These are phyloP conservation scores for Pseudotriccus pelzelni DNA, from an alignment of 2,797 vertebrate genomes.

Conservation along the genomic window DNA sequence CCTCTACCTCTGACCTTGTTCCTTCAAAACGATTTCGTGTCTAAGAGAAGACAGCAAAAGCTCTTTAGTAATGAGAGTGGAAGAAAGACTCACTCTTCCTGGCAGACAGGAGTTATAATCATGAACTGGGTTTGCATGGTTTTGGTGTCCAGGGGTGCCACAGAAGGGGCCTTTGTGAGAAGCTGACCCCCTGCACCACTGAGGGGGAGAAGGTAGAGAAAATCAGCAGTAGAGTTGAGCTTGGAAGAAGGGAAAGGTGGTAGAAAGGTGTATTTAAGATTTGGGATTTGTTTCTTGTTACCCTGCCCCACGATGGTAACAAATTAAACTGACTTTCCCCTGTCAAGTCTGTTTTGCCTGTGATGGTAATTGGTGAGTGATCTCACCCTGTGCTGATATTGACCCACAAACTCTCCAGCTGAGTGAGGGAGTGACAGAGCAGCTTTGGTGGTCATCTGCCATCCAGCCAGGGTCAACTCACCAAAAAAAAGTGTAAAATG, in stretches of 20 bases:
- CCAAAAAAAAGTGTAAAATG: neutral
- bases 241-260: neutral
- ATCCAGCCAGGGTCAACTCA: neutral
- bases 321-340: neutral
- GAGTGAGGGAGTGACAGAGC: neutral
- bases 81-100: neutral
- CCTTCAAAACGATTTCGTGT: constrained; percentile 96
- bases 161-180: neutral
- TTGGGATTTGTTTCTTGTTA: neutral
- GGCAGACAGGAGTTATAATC: neutral
- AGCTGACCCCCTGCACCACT: neutral
- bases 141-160: neutral
- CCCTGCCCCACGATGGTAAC: neutral
- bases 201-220: neutral
- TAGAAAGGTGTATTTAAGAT: neutral
- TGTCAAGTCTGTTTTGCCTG: neutral
- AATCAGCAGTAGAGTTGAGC: neutral
- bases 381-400: neutral
- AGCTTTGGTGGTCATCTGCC: neutral
- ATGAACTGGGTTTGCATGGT: neutral
- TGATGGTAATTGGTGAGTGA: neutral
- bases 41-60: constrained; percentile 68
- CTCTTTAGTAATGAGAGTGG: neutral
- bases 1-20: constrained; percentile 90
- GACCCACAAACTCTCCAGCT: neutral